Conservation (phyloP, 1,140 invertebrate genomes). For the Manduca sexta region DNA sequence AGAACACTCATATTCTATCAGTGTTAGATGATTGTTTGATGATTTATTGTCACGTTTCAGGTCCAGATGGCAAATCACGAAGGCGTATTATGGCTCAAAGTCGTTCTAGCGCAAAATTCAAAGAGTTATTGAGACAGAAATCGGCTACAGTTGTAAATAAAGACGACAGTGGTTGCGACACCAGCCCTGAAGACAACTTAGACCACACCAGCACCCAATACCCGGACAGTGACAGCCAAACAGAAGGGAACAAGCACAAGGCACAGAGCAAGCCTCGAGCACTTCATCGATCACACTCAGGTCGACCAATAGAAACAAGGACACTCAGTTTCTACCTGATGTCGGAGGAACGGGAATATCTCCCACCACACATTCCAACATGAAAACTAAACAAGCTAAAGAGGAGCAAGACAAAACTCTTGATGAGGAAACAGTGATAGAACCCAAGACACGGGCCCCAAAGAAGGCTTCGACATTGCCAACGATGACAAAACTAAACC, state of each 20-base stretch:
- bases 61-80: conserved; percentile 32
- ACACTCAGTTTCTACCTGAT: conserved; percentile 52
- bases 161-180: conserved; percentile 20
- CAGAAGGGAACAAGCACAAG: conserved; percentile 4
- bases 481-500: conserved; percentile 52
- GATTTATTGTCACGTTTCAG: conserved; percentile 42
- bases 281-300: conserved; percentile 17
- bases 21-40: conserved; percentile 11
- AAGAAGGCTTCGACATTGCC: conserved; percentile 56
- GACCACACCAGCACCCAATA: conserved; percentile 7
- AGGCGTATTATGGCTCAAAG: conserved; percentile 33
- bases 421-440: conserved; percentile 58
- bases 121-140: conserved; percentile 18
- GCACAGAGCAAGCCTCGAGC: conserved; percentile 1
- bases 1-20: not conserved
- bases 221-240: conserved; percentile 5
- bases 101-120: conserved; percentile 25
- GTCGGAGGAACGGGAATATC: conserved; percentile 56
- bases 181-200: conserved; percentile 12
- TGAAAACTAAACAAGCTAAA: conserved; percentile 69
- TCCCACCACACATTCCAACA: conserved; percentile 65
- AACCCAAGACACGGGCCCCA: conserved; percentile 62
- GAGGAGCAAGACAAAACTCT: conserved; percentile 61
- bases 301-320: conserved; percentile 26
- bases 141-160: conserved; percentile 7